Evolutionary conservation across 2,797 vertebrate species (phyloP).

Genomic region (Cirrhinus mrigala): DNA sequence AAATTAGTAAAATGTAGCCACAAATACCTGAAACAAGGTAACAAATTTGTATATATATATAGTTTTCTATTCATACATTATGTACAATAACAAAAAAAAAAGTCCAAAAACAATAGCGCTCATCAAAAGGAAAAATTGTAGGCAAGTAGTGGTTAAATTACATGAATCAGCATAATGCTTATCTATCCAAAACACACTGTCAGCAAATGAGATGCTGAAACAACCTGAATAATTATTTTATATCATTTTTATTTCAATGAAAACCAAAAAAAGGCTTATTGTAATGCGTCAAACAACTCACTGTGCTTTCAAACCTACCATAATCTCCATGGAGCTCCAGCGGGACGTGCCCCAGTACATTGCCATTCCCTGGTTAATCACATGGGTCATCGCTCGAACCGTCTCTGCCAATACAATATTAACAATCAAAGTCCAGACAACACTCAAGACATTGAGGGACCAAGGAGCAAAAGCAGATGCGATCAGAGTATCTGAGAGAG

Average conservation of each 20-base stretch:
- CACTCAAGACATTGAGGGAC: slow-evolving; percentile 9
- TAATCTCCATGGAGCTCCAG: slow-evolving; percentile 93
- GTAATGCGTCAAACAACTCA: neutral
- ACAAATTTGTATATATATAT: too few relatives aligned
- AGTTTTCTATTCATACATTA: too few relatives aligned
- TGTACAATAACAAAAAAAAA: too few relatives aligned
- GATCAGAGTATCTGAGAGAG: slow-evolving; percentile 19
- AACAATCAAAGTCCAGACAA: slow-evolving; percentile 27
- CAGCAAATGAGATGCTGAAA: neutral
- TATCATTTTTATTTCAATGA: neutral
- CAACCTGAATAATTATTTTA: neutral
- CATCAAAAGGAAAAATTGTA: neutral
- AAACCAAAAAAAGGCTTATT: neutral
- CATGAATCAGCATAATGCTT: neutral
- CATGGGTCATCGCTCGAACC: slow-evolving; percentile 89
- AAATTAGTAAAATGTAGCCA: neutral
- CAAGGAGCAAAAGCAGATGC: slow-evolving; percentile 6
- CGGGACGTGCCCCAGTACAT: slow-evolving; percentile 93
- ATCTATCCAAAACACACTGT: neutral
- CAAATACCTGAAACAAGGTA: neutral
- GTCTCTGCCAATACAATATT: slow-evolving; percentile 79
- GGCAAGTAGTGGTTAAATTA: neutral
- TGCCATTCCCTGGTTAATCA: slow-evolving; percentile 92
- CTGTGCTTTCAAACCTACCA: slow-evolving; percentile 74
- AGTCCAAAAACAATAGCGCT: neutral